These are phyloP conservation scores for Cepaea hortensis DNA, from an alignment of 2,888 invertebrate species.

Conservation along the genomic window DNA sequence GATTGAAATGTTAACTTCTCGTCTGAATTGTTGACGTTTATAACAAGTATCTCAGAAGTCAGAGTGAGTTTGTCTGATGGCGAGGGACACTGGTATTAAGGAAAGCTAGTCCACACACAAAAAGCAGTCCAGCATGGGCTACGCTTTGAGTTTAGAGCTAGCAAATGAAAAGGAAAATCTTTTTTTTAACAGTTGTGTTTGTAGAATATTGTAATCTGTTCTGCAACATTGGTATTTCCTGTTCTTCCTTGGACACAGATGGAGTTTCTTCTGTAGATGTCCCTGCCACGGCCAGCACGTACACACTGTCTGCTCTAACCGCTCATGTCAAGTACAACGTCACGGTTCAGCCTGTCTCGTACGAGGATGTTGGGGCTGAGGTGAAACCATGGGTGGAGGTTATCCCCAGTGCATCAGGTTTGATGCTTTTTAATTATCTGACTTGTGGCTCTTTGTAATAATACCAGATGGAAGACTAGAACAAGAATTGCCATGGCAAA, in stretches of 20 bases:
- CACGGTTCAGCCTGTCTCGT: constrained; percentile 21
- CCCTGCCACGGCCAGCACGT: neutral
- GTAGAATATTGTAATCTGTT: neutral
- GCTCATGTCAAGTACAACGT: constrained; percentile 1
- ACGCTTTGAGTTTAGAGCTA: too few relatives aligned
- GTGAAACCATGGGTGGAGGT: constrained; percentile 2
- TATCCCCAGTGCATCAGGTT: neutral
- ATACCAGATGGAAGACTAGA: too few relatives aligned
- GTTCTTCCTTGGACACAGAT: neutral
- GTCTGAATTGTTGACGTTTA: too few relatives aligned
- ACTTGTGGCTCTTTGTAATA: too few relatives aligned
- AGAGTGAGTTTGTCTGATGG: too few relatives aligned
- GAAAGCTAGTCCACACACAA: too few relatives aligned
- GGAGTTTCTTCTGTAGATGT: neutral
- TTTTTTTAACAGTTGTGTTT: neutral
- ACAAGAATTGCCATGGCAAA: too few relatives aligned
- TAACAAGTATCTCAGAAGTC: too few relatives aligned
- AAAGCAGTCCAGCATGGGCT: too few relatives aligned
- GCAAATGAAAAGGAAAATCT: too few relatives aligned
- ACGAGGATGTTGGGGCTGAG: neutral
- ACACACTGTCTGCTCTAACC: constrained; percentile 2
- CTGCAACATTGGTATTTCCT: neutral
- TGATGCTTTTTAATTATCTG: neutral
- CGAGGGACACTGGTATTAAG: too few relatives aligned
- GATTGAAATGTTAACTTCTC: too few relatives aligned